phyloP scores from a whole-genome alignment of 2,888 invertebrate species.

The Scelioninae gen. 2 region DNA sequence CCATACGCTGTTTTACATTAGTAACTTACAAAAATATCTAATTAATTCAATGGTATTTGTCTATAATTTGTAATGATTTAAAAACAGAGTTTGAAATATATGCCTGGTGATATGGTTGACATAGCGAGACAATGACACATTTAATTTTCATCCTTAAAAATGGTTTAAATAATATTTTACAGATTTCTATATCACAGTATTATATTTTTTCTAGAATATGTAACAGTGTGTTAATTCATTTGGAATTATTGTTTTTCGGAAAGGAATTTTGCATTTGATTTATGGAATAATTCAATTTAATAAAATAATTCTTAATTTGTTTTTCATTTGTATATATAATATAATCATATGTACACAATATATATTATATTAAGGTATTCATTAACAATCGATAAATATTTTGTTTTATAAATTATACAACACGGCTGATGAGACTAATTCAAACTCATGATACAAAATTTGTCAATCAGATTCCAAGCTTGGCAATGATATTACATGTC shows the following conservation, averaged over 20 bases:
- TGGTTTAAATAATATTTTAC: neutral
- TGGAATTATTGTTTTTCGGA: neutral
- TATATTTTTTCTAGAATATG: constrained; percentile 5
- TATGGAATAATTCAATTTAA: too few species aligned
- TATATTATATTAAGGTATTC: too few species aligned
- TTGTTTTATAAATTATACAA: too few species aligned
- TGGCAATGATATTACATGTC: too few species aligned
- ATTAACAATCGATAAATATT: too few species aligned
- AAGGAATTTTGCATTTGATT: constrained; percentile 10
- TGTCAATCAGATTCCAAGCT: too few species aligned
- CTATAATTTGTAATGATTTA: constrained; percentile 1
- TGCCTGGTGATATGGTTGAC: constrained; percentile 12
- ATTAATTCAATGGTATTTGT: constrained; percentile 13
- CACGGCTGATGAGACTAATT: too few species aligned
- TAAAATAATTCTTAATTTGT: too few species aligned
- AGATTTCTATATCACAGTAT: constrained; percentile 20
- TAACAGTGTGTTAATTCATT: neutral
- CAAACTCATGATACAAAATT: too few species aligned
- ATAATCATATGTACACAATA: too few species aligned
- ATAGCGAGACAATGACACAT: constrained; percentile 1
- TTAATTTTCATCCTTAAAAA: neutral
- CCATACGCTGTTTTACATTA: constrained; percentile 2
- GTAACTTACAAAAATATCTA: constrained; percentile 21
- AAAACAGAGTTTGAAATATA: constrained; percentile 10
- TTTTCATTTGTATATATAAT: too few species aligned